Evolutionary conservation across 2,888 invertebrate genomes (phyloP).

Genomic region (Crematogaster levior): DNA sequence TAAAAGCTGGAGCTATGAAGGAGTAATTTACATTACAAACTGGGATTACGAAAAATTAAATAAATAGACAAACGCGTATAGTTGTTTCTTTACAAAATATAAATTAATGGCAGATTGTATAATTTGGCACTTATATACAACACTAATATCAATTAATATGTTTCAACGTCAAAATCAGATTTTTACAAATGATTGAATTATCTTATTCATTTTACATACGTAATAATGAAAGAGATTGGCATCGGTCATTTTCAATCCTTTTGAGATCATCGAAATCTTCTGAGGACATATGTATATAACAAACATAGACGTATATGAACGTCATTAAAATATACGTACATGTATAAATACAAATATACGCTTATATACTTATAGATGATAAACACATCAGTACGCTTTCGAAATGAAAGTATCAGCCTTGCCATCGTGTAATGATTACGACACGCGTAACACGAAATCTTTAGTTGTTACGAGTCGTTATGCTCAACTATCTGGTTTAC

Average conservation of each 20-base stretch:
- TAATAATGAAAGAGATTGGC: slow-evolving; percentile 19
- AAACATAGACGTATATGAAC: slow-evolving; percentile 36
- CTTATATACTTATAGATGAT: slow-evolving; percentile 39
- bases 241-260: slow-evolving; percentile 1
- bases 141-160: slow-evolving; percentile 46
- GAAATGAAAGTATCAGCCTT: slow-evolving; percentile 47
- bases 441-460: slow-evolving; percentile 14
- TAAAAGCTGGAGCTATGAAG: not conserved
- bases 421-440: slow-evolving; percentile 31
- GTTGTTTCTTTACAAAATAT: slow-evolving; percentile 23
- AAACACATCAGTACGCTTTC: slow-evolving; percentile 46
- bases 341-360: slow-evolving; percentile 33
- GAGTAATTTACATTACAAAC: slow-evolving; percentile 11
- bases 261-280: slow-evolving; percentile 21
- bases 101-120: slow-evolving; percentile 45
- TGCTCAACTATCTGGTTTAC: slow-evolving; percentile 72
- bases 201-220: slow-evolving; percentile 6
- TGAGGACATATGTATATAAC: not conserved
- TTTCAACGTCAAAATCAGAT: slow-evolving; percentile 3
- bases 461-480: slow-evolving; percentile 73
- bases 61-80: slow-evolving; percentile 6
- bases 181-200: slow-evolving; percentile 29
- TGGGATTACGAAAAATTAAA: slow-evolving; percentile 3
- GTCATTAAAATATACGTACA: slow-evolving; percentile 29
- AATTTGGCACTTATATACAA: slow-evolving; percentile 62